Conservation (phyloP, 2,797 vertebrate species). For the Arrhamphus sclerolepis region DNA sequence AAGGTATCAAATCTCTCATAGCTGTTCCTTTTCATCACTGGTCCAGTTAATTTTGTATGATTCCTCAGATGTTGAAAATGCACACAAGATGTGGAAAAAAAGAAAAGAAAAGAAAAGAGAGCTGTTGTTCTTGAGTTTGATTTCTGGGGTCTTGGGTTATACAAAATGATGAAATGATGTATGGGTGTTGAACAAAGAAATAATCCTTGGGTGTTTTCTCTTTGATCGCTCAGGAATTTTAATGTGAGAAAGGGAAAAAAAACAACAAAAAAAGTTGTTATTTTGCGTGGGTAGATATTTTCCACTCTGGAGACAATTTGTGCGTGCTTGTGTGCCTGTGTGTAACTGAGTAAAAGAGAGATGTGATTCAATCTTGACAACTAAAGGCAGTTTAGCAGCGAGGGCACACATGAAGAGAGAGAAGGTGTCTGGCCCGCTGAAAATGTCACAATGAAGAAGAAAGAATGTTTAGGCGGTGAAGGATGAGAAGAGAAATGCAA, state of each 20-base stretch:
- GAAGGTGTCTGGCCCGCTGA: constrained; percentile 49
- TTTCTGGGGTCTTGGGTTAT: too few species aligned
- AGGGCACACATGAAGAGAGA: constrained; percentile 51
- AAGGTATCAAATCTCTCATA: neutral
- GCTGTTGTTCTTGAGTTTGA: too few species aligned
- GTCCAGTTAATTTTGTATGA: neutral
- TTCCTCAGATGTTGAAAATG: constrained; percentile 8
- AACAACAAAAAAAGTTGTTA: constrained; percentile 17
- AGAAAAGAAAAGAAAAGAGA: too few species aligned
- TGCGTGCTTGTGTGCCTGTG: constrained; percentile 9
- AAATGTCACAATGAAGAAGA: constrained; percentile 74
- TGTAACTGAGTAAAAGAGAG: constrained; percentile 28
- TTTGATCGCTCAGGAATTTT: constrained; percentile 2
- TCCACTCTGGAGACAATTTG: constrained; percentile 9
- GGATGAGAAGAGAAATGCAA: constrained; percentile 82
- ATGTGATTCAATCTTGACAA: constrained; percentile 54
- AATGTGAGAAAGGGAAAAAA: constrained; percentile 5
- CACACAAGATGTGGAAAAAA: neutral
- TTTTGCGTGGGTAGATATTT: constrained; percentile 25
- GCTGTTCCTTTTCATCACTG: neutral
- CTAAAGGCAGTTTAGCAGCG: constrained; percentile 54
- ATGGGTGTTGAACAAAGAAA: neutral
- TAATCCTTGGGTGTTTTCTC: constrained; percentile 2
- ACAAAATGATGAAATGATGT: too few species aligned
- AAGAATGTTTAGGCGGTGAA: constrained; percentile 72